These are phyloP conservation scores for Ganaspis brasiliensis DNA, from an alignment of 2,888 invertebrate genomes.

Conservation along the genomic window DNA sequence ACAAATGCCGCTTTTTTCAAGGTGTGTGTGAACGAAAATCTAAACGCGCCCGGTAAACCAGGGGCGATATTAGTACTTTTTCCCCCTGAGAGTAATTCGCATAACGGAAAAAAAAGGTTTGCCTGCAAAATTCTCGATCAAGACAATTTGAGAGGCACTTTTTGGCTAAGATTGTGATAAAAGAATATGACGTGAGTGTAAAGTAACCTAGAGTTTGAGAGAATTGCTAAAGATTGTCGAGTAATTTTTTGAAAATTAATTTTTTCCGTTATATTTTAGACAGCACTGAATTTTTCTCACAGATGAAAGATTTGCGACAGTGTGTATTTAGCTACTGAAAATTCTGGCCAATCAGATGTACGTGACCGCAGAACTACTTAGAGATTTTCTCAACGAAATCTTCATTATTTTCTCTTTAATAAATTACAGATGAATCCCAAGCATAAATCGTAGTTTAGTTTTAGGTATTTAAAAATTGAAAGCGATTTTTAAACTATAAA, in stretches of 20 bases:
- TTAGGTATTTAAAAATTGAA: too few relatives aligned
- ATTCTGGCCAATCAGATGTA: background rate
- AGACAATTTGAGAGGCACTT: too few relatives aligned
- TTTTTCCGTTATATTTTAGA: too few relatives aligned
- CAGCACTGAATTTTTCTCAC: too few relatives aligned
- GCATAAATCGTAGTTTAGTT: too few relatives aligned
- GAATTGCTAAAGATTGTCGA: too few relatives aligned
- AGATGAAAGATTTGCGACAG: background rate
- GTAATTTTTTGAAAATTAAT: background rate
- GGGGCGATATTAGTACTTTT: background rate
- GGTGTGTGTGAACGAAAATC: slow-evolving; percentile 66
- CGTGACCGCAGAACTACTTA: background rate
- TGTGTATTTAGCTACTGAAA: background rate
- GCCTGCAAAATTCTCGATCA: background rate
- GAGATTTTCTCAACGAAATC: background rate
- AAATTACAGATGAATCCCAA: background rate
- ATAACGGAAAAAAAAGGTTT: background rate
- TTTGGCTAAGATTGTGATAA: too few relatives aligned
- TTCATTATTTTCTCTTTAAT: background rate
- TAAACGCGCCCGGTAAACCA: slow-evolving; percentile 18
- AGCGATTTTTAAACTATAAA: too few relatives aligned
- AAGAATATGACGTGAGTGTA: too few relatives aligned
- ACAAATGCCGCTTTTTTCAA: background rate
- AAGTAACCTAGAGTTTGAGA: too few relatives aligned
- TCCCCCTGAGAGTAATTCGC: background rate